These are phyloP conservation scores for Heliangelus exortis DNA, from an alignment of 2,797 vertebrate species.

Conservation along the genomic window DNA sequence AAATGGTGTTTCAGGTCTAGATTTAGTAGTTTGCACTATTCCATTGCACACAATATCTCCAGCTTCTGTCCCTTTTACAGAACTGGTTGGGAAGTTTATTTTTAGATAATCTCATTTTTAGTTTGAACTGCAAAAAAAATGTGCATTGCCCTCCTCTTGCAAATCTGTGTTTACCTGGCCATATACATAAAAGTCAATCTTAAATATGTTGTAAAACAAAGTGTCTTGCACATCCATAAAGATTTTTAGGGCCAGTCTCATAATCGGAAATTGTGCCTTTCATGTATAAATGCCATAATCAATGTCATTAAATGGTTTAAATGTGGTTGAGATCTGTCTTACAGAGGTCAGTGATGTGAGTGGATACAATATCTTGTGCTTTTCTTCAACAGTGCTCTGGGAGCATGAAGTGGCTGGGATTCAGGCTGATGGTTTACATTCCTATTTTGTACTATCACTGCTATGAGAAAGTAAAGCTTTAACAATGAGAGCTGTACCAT, in stretches of 20 bases:
- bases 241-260: neutral
- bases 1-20: neutral
- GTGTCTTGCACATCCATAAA: neutral
- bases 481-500: accelerated
- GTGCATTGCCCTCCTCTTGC: neutral
- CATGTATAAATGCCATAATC: accelerated
- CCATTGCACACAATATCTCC: neutral
- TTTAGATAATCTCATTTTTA: neutral
- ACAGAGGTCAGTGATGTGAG: neutral
- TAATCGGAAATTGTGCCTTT: neutral
- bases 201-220: neutral
- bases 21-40: neutral
- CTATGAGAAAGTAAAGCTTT: neutral
- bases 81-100: neutral
- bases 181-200: neutral
- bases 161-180: neutral
- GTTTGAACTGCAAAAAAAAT: neutral
- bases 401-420: neutral
- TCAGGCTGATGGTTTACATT: neutral
- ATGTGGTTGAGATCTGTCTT: neutral
- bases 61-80: neutral
- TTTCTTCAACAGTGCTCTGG: neutral
- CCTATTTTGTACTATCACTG: neutral
- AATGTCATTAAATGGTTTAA: neutral
- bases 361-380: accelerated